A percentile compares a stretch with the other conserved stretches of the same genome.
Evolutionary conservation across 2,888 invertebrate species (phyloP).

Genomic region (Crepidodera aurea): DNA sequence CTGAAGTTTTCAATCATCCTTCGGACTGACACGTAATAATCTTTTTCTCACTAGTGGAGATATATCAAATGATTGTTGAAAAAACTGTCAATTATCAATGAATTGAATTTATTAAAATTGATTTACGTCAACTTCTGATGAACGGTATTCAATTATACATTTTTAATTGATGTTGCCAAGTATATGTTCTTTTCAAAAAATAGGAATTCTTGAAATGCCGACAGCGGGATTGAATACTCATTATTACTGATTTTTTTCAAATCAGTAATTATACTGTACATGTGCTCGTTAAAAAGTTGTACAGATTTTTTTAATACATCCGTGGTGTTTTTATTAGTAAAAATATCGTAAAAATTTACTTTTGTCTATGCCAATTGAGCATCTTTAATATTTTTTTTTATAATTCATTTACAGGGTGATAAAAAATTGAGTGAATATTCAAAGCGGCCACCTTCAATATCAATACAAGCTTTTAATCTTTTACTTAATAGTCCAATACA

Average conservation of each 20-base stretch:
- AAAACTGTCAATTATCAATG: slow-evolving; percentile 47
- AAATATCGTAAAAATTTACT: too few relatives aligned
- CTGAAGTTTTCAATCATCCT: slow-evolving; percentile 5
- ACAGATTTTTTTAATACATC: too few relatives aligned
- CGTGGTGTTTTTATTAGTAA: too few relatives aligned
- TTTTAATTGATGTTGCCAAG: slow-evolving; percentile 32
- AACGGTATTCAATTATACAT: slow-evolving; percentile 37
- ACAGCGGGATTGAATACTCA: slow-evolving; percentile 5
- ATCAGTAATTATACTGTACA: slow-evolving; percentile 1
- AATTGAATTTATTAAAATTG: slow-evolving; percentile 47
- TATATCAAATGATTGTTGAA: slow-evolving; percentile 21
- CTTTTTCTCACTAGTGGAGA: background rate
- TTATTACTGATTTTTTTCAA: slow-evolving; percentile 2
- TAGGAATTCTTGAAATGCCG: slow-evolving; percentile 12
- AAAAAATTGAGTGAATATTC: too few relatives aligned
- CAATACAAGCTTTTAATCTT: too few relatives aligned
- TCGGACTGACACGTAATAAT: slow-evolving; percentile 1
- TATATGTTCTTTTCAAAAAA: slow-evolving; percentile 1
- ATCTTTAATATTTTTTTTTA: too few relatives aligned
- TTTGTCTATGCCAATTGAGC: too few relatives aligned
- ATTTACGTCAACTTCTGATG: slow-evolving; percentile 39
- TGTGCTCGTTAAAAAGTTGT: slow-evolving; percentile 1
- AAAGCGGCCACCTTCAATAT: too few relatives aligned
- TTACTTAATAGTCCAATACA: too few relatives aligned
- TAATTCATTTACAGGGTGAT: too few relatives aligned